Base-by-base conservation (phyloP, 2,888 invertebrate species). In the Rhyacophila evoluta region DNA sequence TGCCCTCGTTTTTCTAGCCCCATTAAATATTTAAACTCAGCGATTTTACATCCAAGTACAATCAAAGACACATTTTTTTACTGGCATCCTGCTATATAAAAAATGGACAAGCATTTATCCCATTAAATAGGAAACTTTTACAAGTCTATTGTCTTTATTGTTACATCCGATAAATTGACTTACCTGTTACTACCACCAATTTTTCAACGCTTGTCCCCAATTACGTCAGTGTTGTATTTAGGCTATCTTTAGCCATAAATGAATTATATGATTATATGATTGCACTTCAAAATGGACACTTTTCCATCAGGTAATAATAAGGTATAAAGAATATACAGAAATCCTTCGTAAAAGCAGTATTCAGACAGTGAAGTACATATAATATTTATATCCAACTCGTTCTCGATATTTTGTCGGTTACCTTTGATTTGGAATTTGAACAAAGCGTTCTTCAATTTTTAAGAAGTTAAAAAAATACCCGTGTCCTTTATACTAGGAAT, bases 141-240 rank as follows among this genome's bases (percentile, higher is more conserved):
- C 74, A 74, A 74, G 74, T 55, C n/a, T 55, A 74, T 74, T 74
- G 74, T 74, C 12, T 33, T 41, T 12, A 12, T 68, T 27, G 2
- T n/a, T 28, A 74, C 74, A 41, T 41, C 75, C 70, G 33, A 71
- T 55, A 77, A 77, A 77, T 77, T 77, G 77, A 15, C 33, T 72
- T 77, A 37, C 69, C 73, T 38, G 67, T 72, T 73, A 73, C 39
- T 68, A n/a, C n/a, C 38, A 75, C 41, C n/a, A 28, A 41, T 55
- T 72, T 77, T 72, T 55, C 55, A 55, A 55, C 55, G 55, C 55
- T 19, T 55, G 19, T 55, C 55, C 55, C 55, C 55, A 19, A 55
- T 8, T 12, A n/a, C n/a, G 39, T 5, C 55, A 55, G 55, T 55
- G 10, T 2, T 19, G 55, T 10, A 55, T 55, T 19, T 10, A 55